Base-by-base conservation (phyloP, 2,888 invertebrate genomes). In the Julus scandinavius region DNA sequence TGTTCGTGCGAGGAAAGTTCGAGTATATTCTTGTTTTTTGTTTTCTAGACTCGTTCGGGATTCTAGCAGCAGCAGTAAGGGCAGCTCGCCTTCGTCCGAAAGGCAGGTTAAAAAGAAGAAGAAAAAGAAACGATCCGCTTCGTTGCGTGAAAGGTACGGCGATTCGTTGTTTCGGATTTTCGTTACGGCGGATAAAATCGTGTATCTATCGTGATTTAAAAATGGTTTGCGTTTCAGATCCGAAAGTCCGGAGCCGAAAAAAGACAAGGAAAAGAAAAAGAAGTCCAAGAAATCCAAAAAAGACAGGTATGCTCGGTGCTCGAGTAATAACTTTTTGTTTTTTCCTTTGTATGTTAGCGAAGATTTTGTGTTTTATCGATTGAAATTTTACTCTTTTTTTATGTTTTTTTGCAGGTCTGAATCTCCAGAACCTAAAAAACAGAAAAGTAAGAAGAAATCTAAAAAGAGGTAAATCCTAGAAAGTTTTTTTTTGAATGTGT, bases 211-310 rank as follows among this genome's bases (percentile, higher is more conserved):
- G 15, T 0, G 54, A 63, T n/a, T 13, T 3, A 54, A 54, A 54
- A 45, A 45, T 7, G 7, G 1, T 20, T 20, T 63, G 3, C 72
- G 29, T 41, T 58, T 49, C 54, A 89, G 89, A 41, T 89, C 89
- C 5, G 89, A 88, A 20, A 89, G 89, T 49, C 90, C 90, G 11
- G 92, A 93, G 92, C 91, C 93, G 2, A 41, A 15, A 15, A 45
- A 49, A 17, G 85, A 85, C 7, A 85, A 85, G 92, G 85, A 85
- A 5, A 85, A 85, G 92, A 93, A 95, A 92, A 94, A 95, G 92
- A 96, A 95, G 93, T 95, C 95, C 91, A 96, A 95, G 93, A 95
- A 95, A 93, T 93, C 93, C 91, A 93, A 93, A 90, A 94, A 94
- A 92, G 93, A 94, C 91, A 95, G 95, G 96, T 96, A 84, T 2